Percentiles rank a stretch among this genome's conserved stretches.
Conservation (phyloP, 1,140 invertebrate species). For the Papilio polytes region DNA sequence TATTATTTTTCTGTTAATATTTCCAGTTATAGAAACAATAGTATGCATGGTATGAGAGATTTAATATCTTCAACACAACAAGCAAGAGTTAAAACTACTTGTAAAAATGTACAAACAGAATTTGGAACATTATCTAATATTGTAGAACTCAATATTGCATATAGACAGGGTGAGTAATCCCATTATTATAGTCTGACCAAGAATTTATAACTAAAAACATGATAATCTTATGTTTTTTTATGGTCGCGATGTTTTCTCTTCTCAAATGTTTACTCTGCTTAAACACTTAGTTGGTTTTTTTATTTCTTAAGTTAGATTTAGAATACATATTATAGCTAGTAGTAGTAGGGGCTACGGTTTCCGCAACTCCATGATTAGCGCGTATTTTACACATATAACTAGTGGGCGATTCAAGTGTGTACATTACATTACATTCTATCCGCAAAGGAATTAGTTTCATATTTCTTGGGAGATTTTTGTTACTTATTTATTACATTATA, state of each 20-base stretch:
- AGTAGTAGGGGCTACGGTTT: no score
- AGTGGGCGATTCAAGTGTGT: no score
- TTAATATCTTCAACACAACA: conserved; percentile 36
- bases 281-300: background rate
- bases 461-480: no score
- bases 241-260: no score
- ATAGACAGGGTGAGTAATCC: conserved; percentile 50
- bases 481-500: no score
- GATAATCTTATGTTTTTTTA: no score
- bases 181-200: background rate
- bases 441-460: no score
- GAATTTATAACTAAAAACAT: no score
- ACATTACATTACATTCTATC: no score
- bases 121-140: conserved; percentile 53
- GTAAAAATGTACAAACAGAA: conserved; percentile 63
- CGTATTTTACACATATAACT: no score
- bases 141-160: conserved; percentile 56
- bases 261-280: background rate
- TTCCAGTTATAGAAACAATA: conserved; percentile 62
- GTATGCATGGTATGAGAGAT: conserved; percentile 46
- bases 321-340: no score
- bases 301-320: background rate
- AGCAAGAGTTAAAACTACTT: conserved; percentile 53
- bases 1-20: conserved; percentile 4
- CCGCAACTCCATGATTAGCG: no score